Conservation (phyloP, 2,888 invertebrate species). For the Hyalella azteca region DNA sequence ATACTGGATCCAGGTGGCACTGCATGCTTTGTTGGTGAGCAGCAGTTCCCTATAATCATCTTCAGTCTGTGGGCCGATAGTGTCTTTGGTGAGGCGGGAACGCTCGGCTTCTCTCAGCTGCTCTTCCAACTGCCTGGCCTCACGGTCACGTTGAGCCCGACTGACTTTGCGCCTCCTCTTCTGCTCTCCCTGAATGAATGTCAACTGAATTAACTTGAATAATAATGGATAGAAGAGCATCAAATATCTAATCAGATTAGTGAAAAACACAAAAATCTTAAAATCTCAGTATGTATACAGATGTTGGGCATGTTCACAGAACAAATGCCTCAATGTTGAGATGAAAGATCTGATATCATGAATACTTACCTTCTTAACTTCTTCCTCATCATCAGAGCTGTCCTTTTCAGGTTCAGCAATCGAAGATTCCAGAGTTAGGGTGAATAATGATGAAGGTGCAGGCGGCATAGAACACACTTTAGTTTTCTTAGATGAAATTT, state of each 20-base stretch:
- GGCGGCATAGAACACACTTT: background rate
- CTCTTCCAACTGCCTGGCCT: conserved; percentile 7
- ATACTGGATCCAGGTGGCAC: conserved; percentile 34
- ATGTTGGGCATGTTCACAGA: background rate
- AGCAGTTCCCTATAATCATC: conserved; percentile 30
- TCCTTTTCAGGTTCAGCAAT: background rate
- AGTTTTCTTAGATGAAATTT: background rate
- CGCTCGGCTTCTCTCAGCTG: conserved; percentile 24
- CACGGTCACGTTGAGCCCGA: background rate
- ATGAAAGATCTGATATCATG: background rate
- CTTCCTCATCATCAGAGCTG: background rate
- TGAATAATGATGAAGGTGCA: background rate
- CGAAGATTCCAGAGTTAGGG: background rate
- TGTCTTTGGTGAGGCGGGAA: conserved; percentile 20
- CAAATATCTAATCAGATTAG: background rate
- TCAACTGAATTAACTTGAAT: background rate
- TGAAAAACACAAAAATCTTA: background rate
- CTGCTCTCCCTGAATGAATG: background rate
- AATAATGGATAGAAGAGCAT: background rate
- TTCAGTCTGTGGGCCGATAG: conserved; percentile 24
- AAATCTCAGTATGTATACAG: background rate
- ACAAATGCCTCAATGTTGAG: background rate
- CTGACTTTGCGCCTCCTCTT: conserved; percentile 13
- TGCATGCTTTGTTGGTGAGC: conserved; percentile 17
- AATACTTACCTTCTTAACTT: background rate